phyloP scores from a whole-genome alignment of 2,797 vertebrate genomes.

The Anguilla marmorata region DNA sequence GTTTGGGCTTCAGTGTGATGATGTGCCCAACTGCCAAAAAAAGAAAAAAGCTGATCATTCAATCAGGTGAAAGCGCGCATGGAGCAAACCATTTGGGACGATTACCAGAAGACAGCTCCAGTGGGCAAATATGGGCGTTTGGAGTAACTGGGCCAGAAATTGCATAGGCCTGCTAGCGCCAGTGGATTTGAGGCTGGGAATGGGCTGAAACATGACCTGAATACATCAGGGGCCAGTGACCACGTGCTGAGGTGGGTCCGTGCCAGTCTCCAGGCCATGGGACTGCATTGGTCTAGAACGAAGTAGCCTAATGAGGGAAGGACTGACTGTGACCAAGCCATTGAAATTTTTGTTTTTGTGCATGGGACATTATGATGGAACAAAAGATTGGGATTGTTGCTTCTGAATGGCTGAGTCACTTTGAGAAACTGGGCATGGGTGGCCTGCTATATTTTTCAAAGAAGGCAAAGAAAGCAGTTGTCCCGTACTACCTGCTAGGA shows the following conservation, averaged over 20 bases:
- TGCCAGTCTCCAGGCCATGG: not conserved
- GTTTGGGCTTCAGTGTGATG: not conserved
- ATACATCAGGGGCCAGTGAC: not conserved
- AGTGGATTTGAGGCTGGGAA: not conserved
- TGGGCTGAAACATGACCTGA: not conserved
- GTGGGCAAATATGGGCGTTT: not conserved
- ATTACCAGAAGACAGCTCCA: not conserved
- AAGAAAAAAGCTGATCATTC: not conserved
- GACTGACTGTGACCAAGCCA: not conserved
- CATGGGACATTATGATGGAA: not conserved
- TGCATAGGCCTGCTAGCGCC: not conserved
- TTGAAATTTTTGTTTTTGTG: not conserved
- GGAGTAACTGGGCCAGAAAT: not conserved
- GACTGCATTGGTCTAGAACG: not conserved
- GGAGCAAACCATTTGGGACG: not conserved
- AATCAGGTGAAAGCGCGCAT: not conserved
- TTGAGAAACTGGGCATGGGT: constrained; percentile 1
- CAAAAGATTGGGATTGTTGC: not conserved
- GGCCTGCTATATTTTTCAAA: not conserved
- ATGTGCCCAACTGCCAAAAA: not conserved
- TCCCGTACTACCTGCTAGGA: not conserved
- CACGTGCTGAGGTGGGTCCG: not conserved
- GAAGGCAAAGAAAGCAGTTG: constrained; percentile 18
- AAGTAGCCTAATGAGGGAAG: constrained; percentile 2
- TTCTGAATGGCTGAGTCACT: constrained; percentile 11